Evolutionary conservation across 1,140 invertebrate genomes (phyloP), one percentile per base, ranked within the genome.

Genomic region (Teleopsis dalmanni): DNA sequence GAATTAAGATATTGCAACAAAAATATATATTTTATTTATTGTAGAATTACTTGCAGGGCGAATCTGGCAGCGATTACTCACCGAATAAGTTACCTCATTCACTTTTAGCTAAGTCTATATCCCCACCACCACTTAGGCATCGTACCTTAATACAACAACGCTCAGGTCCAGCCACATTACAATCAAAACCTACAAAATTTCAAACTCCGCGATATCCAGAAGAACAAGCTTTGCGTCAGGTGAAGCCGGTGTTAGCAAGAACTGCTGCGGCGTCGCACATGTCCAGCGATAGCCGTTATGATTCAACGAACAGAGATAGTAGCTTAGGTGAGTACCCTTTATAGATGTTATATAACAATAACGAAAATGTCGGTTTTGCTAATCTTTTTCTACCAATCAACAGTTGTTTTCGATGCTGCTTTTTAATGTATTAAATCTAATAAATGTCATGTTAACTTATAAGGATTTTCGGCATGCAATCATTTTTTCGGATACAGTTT

Each of bases 71-170:
- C 62, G 68, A 71, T 57, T 71, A 70, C 63, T 71, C 68, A 69
- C 68, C 68, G 60, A 71, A 71, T 62, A 71, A 70, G 68, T 62
- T 71, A 67, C 67, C 67, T 67, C 64, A 70, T 59, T 62, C 64
- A 60, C 61, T 69, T 65, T 65, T 70, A 64, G 62, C 64, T 55
- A 71, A 71, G 57, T 71, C 67, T 58, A 58, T 70, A 56, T 71
- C 68, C 60, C 68, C 67, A 60, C 67, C 65, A 67, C 62, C 68
- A 45, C 65, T 69, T 48, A 65, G 67, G 53, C 67, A 70, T 59
- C 65, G 65, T 52, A 65, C 60, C 22, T 54, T 70, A 31, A 59
- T 67, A 53, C 67, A 71, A 49, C 68, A 71, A 53, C 65, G 68
- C 43, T 70, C 68, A 46, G 65, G 62, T 21, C 65, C 68, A 22